These are phyloP conservation scores for Erpobdella octoculata DNA, from an alignment of 2,888 invertebrate genomes.

Conservation along the genomic window DNA sequence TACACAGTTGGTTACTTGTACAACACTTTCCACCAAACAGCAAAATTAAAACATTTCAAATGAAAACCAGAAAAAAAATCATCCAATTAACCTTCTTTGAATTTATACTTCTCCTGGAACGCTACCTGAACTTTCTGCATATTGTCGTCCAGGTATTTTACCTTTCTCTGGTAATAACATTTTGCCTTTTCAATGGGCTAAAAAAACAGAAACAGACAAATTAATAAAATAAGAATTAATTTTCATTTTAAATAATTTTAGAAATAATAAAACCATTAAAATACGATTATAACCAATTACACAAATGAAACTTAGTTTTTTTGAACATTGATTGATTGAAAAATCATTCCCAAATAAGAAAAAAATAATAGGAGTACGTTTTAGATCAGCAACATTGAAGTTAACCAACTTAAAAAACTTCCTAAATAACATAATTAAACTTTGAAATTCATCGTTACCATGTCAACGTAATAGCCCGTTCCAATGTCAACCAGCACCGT, in stretches of 20 bases:
- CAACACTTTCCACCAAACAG: too few relatives aligned
- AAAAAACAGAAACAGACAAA: too few relatives aligned
- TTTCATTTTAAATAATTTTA: too few relatives aligned
- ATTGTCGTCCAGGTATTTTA: conserved; percentile 81
- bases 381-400: neutral
- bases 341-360: neutral
- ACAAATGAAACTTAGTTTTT: neutral
- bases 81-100: conserved; percentile 46
- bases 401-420: neutral
- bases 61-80: too few relatives aligned
- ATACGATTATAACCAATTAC: neutral
- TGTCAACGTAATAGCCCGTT: conserved; percentile 90
- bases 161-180: conserved; percentile 84
- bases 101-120: conserved; percentile 65
- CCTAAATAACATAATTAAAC: neutral
- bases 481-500: conserved; percentile 89
- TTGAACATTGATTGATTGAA: neutral
- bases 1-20: too few relatives aligned
- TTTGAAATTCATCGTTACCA: conserved; percentile 58
- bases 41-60: too few relatives aligned
- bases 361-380: neutral
- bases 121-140: conserved; percentile 83
- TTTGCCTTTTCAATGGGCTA: conserved; percentile 72
- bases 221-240: too few relatives aligned
- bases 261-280: neutral